Conservation (phyloP, 2,797 vertebrate genomes). For the Aphelocoma californica region DNA sequence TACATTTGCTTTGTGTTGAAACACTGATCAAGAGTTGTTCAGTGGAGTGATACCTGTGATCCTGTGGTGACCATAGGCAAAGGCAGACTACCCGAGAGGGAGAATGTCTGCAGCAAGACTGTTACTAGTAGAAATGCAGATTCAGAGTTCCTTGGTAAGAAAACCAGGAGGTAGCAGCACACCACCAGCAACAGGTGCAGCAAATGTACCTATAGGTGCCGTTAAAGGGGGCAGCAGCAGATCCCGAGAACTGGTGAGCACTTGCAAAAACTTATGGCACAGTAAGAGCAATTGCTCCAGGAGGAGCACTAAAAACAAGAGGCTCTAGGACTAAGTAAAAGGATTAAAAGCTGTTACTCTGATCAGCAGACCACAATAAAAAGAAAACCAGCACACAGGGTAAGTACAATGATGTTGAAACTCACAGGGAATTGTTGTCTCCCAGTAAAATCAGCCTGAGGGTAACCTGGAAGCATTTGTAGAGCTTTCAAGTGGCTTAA, state of each 20-base stretch:
- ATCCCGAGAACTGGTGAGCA: not conserved
- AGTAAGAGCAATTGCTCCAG: not conserved
- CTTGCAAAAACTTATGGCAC: not conserved
- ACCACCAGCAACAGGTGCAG: not conserved
- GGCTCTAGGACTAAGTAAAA: not conserved
- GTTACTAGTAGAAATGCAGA: not conserved
- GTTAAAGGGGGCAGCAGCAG: not conserved
- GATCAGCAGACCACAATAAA: not conserved
- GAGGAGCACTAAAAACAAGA: not conserved
- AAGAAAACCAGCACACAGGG: not conserved
- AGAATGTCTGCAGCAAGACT: not conserved
- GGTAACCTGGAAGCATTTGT: not conserved
- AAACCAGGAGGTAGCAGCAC: not conserved
- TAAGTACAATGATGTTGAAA: not conserved
- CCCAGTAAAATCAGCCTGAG: not conserved
- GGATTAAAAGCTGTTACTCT: not conserved
- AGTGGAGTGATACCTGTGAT: not conserved
- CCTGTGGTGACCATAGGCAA: not conserved
- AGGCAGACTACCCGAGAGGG: not conserved
- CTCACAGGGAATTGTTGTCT: not conserved
- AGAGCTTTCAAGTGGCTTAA: not conserved
- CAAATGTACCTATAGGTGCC: not conserved
- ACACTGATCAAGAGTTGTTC: not conserved
- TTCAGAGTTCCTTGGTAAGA: not conserved
- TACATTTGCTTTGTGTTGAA: not conserved